These are phyloP conservation scores for Himalopsyche anomala DNA, from an alignment of 2,888 invertebrate genomes.

Conservation along the genomic window DNA sequence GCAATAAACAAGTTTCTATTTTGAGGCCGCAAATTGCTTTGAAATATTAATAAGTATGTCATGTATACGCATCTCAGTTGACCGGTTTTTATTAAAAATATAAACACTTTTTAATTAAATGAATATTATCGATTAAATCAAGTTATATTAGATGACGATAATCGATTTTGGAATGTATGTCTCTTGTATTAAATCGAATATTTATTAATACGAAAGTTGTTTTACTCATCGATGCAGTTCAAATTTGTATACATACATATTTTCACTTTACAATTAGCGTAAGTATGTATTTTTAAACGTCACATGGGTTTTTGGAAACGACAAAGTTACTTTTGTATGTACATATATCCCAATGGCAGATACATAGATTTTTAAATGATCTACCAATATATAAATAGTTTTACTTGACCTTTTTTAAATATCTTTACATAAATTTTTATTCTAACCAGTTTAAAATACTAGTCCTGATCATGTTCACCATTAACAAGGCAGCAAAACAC, in stretches of 20 bases:
- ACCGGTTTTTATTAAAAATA: neutral
- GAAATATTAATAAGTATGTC: constrained; percentile 1
- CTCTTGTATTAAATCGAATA: neutral
- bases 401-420: no score
- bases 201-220: neutral
- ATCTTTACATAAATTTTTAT: no score
- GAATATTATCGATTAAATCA: neutral
- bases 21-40: constrained; percentile 4
- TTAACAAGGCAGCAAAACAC: no score
- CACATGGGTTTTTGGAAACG: no score
- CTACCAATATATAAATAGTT: no score
- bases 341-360: no score
- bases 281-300: no score
- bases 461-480: no score
- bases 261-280: no score
- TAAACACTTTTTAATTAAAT: neutral
- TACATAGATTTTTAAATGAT: no score
- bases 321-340: no score
- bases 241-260: neutral
- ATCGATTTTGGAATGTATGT: neutral
- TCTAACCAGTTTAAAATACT: no score
- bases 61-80: neutral
- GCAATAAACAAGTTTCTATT: constrained; percentile 9
- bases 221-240: neutral
- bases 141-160: neutral